Percentiles rank a stretch among this genome's conserved stretches.
These are phyloP conservation scores for Lithophane socia DNA, from an alignment of 2,888 invertebrate genomes.

Conservation along the genomic window DNA sequence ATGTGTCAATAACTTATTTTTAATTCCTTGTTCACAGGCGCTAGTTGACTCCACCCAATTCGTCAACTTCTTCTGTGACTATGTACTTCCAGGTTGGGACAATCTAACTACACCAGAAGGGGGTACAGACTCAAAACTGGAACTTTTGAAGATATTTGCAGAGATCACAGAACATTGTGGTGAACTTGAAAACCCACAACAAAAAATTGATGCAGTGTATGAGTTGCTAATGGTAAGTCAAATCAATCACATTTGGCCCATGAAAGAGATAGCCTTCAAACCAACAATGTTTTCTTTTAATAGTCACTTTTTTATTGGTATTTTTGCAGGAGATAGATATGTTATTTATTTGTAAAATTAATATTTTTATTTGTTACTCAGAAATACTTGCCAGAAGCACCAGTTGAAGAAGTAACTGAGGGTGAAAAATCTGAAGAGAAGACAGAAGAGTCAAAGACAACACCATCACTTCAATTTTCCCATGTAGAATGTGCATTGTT, in stretches of 20 bases:
- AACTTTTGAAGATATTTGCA: slow-evolving; percentile 96
- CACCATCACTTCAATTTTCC: slow-evolving; percentile 97
- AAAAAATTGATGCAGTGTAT: slow-evolving; percentile 94
- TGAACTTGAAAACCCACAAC: slow-evolving; percentile 93
- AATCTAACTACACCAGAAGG: slow-evolving; percentile 91
- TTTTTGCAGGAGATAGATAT: not conserved
- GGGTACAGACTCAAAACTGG: slow-evolving; percentile 92
- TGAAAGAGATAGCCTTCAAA: not conserved
- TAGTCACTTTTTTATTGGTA: not conserved
- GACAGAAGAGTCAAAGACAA: slow-evolving; percentile 84
- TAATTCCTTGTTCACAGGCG: slow-evolving; percentile 88
- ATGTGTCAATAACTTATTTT: not conserved
- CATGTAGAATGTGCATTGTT: slow-evolving; percentile 98
- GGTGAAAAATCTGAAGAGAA: slow-evolving; percentile 79
- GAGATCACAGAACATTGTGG: slow-evolving; percentile 95
- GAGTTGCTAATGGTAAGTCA: slow-evolving; percentile 93
- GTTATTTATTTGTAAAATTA: not conserved
- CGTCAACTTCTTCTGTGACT: slow-evolving; percentile 95
- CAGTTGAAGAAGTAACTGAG: slow-evolving; percentile 91
- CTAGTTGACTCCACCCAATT: slow-evolving; percentile 96
- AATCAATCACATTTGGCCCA: not conserved
- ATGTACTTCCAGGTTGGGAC: slow-evolving; percentile 94
- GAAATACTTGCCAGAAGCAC: slow-evolving; percentile 97
- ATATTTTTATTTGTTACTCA: slow-evolving; percentile 77
- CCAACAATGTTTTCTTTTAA: not conserved